Conservation (phyloP, 2,888 invertebrate genomes). For the Listrodromus nycthemerus region DNA sequence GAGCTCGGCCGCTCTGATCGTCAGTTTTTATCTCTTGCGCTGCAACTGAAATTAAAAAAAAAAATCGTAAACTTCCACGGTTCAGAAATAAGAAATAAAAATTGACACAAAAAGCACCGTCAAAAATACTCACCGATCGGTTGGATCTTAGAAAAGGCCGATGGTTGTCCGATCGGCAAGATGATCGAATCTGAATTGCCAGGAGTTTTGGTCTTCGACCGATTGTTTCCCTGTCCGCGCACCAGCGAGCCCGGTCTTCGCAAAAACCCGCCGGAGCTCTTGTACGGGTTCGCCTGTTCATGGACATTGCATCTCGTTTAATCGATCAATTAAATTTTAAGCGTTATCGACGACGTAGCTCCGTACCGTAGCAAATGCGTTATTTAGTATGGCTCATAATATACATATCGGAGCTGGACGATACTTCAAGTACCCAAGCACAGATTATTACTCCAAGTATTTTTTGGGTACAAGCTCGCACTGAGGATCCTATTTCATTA, state of each 20-base stretch:
- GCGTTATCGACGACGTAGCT: slow-evolving; percentile 11
- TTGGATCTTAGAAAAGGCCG: slow-evolving; percentile 41
- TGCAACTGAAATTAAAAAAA: slow-evolving; percentile 9
- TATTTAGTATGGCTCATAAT: slow-evolving; percentile 56
- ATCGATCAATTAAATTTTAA: slow-evolving; percentile 38
- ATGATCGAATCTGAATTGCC: slow-evolving; percentile 15
- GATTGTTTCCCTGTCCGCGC: slow-evolving; percentile 65
- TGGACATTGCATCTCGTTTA: slow-evolving; percentile 38
- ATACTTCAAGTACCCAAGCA: too few species aligned
- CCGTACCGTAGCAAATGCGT: slow-evolving; percentile 52
- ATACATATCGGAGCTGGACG: neutral
- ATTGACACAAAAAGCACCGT: neutral
- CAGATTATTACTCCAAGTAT: too few species aligned
- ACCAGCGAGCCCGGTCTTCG: slow-evolving; percentile 72
- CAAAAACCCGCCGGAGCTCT: slow-evolving; percentile 63
- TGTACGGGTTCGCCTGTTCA: slow-evolving; percentile 78
- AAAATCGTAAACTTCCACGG: neutral
- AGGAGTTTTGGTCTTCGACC: slow-evolving; percentile 25
- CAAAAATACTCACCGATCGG: slow-evolving; percentile 50
- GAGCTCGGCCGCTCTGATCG: slow-evolving; percentile 80
- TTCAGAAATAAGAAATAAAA: neutral
- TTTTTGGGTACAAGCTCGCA: too few species aligned
- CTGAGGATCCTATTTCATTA: too few species aligned
- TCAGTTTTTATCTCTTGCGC: slow-evolving; percentile 63
- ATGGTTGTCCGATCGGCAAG: neutral